phyloP scores from a whole-genome alignment of 2,797 vertebrate species.

The Micropoecilia bifurca region DNA sequence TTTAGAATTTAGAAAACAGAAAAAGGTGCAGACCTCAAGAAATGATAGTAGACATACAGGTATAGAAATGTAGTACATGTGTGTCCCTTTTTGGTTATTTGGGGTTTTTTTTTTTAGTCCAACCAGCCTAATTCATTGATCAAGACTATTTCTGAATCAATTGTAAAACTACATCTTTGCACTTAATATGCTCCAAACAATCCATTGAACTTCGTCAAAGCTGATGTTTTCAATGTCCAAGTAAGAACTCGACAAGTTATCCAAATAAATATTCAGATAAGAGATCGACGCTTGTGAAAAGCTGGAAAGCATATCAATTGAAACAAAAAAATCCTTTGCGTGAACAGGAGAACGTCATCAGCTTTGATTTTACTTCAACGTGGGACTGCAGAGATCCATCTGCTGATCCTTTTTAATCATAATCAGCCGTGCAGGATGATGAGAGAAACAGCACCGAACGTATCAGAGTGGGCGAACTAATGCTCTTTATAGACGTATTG shows the following conservation, averaged over 20 bases:
- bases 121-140: background rate
- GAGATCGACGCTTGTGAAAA: background rate
- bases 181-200: background rate
- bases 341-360: constrained; percentile 18
- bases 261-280: background rate
- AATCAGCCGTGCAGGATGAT: constrained; percentile 54
- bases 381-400: constrained; percentile 41
- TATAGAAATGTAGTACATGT: background rate
- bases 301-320: background rate
- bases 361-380: constrained; percentile 23
- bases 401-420: constrained; percentile 62
- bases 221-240: background rate
- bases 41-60: constrained; percentile 21
- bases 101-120: constrained; percentile 20
- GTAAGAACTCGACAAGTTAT: background rate
- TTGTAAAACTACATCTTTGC: background rate
- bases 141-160: background rate
- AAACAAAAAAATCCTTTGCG: constrained; percentile 23
- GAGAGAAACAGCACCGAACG: constrained; percentile 50
- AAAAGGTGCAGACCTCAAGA: constrained; percentile 14
- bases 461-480: constrained; percentile 60
- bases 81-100: background rate
- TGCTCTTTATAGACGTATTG: constrained; percentile 59
- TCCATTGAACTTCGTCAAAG: background rate
- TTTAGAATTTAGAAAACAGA: constrained; percentile 29